Evolutionary conservation across 1,140 invertebrate genomes (phyloP).

Genomic region (Drosophila orena): DNA sequence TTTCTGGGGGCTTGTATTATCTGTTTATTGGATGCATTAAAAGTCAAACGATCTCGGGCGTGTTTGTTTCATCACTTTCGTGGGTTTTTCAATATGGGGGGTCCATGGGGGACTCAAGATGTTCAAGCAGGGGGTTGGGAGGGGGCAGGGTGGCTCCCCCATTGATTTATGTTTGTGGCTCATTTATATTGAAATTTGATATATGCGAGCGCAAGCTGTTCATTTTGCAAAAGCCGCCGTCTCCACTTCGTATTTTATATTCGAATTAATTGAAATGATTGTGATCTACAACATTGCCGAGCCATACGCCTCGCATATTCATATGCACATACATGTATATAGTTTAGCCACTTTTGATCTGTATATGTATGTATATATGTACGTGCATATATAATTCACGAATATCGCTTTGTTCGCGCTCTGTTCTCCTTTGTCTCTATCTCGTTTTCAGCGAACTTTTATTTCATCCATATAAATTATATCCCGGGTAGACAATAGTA

Average conservation of each 20-base stretch:
- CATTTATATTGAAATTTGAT: slow-evolving; percentile 83
- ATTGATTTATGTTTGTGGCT: slow-evolving; percentile 77
- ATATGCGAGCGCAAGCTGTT: slow-evolving; percentile 73
- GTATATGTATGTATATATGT: slow-evolving; percentile 23
- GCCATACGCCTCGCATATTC: slow-evolving; percentile 21
- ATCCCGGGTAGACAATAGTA: slow-evolving; percentile 61
- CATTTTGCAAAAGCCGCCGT: slow-evolving; percentile 73
- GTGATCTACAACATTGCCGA: slow-evolving; percentile 76
- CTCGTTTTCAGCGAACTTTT: slow-evolving; percentile 57
- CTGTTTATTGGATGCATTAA: slow-evolving; percentile 53
- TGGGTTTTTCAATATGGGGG: slow-evolving; percentile 32
- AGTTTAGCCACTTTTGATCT: slow-evolving; percentile 13
- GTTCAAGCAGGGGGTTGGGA: neutral
- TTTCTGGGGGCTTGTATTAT: too few relatives aligned
- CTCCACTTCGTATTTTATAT: slow-evolving; percentile 76
- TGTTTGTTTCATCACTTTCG: slow-evolving; percentile 69
- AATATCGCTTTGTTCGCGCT: slow-evolving; percentile 26
- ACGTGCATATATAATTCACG: slow-evolving; percentile 56
- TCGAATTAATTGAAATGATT: slow-evolving; percentile 83
- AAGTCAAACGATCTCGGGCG: slow-evolving; percentile 52
- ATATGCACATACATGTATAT: slow-evolving; percentile 4
- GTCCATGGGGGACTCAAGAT: slow-evolving; percentile 19
- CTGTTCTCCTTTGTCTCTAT: slow-evolving; percentile 59
- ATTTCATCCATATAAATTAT: slow-evolving; percentile 70
- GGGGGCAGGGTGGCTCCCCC: neutral